Base-by-base conservation (phyloP, 2,888 invertebrate genomes). In the Aleiodes leptofemur region DNA sequence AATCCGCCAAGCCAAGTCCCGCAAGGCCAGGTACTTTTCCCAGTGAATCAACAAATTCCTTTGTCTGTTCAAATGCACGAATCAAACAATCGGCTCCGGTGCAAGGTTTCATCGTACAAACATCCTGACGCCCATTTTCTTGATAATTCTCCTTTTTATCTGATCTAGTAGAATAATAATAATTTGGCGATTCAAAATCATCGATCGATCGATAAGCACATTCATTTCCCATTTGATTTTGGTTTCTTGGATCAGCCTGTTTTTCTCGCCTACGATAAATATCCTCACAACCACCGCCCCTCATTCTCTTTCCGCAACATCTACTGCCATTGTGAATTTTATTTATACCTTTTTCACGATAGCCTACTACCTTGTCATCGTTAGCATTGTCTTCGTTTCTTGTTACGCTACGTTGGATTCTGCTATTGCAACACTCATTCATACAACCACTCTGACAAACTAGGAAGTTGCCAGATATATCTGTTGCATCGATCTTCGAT, bases 11-110 rank as follows among this genome's bases (percentile, higher is more conserved):
- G 5, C 87, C 87, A 0, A 88, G 79, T 6, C 86, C 88, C 6
- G 82, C 81, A 1, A 87, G 73, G 0, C 87, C 87, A 1, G 85
- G 84, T 11, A 84, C 85, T 61, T 83, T 86, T 0, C 87, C 87
- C 11, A 88, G 73, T 0, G 85, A 85, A 56, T 88, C 83, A 0
- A 88, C 87, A 64, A 88, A 87, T 1, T 86, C 83, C 72, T 88
- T 86, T 0, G 85, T 84, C 13, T 88, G 86, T 13, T 83, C 78
- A 69, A 87, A 85, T 5, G 84, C 83, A 53, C 83, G 81, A 5
- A 87, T 83, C 50, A 88, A 70, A 64, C 84, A 84, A 14, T 87
- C 86, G 1, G 84, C 78, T 11, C 85, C 84, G 3, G 80, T 56
- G 48, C 85, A 85, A 0, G 83, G 82, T 23, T 82, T 83, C 38